These are phyloP conservation scores for Aphidius colemani DNA, from an alignment of 2,888 invertebrate genomes.

Conservation along the genomic window DNA sequence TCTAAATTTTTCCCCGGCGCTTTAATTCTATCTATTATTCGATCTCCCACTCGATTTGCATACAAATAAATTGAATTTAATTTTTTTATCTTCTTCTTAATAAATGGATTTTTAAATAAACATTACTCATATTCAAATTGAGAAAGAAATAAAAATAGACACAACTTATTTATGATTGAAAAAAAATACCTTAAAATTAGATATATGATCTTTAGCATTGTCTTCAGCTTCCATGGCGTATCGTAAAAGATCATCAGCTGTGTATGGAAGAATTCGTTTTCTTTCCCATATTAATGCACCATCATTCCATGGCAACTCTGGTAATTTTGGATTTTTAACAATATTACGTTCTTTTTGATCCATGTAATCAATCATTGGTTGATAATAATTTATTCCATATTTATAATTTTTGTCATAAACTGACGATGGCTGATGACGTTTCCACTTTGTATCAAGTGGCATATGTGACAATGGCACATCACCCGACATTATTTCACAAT, in stretches of 20 bases:
- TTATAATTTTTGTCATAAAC: constrained; percentile 84
- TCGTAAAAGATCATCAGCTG: constrained; percentile 69
- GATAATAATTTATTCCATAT: constrained; percentile 82
- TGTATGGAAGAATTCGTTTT: constrained; percentile 69
- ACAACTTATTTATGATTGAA: neutral
- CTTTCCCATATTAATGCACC: constrained; percentile 63
- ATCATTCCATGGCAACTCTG: constrained; percentile 70
- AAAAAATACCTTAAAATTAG: constrained; percentile 62
- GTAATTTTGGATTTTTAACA: constrained; percentile 56
- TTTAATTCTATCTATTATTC: constrained; percentile 17
- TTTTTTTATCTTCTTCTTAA: no score
- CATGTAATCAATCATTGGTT: constrained; percentile 86
- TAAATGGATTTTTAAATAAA: neutral
- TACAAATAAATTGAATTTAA: neutral
- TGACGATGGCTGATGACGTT: constrained; percentile 62
- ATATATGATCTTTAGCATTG: constrained; percentile 72
- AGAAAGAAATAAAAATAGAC: no score
- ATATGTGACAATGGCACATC: constrained; percentile 49
- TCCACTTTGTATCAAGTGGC: constrained; percentile 55
- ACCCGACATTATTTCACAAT: constrained; percentile 42
- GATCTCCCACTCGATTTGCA: constrained; percentile 3
- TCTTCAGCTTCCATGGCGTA: constrained; percentile 71
- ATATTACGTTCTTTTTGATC: constrained; percentile 68
- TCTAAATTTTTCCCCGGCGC: constrained; percentile 31
- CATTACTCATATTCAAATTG: neutral